Evolutionary conservation across 2,888 invertebrate species (phyloP).

Genomic region (Nebria salina): DNA sequence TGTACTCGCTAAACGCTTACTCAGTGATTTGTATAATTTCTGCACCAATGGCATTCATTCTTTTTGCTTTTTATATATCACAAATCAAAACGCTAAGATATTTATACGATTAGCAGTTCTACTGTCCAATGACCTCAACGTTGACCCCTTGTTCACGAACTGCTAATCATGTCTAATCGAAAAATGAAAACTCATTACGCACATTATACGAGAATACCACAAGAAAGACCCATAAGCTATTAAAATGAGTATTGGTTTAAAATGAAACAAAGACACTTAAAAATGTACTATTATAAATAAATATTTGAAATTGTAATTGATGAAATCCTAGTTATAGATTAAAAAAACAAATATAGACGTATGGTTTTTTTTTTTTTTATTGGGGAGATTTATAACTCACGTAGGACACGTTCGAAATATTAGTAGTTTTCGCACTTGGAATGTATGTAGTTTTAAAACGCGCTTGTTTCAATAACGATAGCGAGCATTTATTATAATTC

Average conservation of each 20-base stretch:
- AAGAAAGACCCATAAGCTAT: not conserved
- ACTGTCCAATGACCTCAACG: slow-evolving; percentile 5
- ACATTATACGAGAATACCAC: slow-evolving; percentile 10
- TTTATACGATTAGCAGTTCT: not conserved
- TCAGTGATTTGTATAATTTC: slow-evolving; percentile 24
- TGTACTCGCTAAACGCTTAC: slow-evolving; percentile 7
- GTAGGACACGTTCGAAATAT: slow-evolving; percentile 8
- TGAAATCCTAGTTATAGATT: too few species aligned
- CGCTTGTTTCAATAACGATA: slow-evolving; percentile 3
- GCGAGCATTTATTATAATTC: slow-evolving; percentile 32
- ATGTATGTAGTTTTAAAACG: not conserved
- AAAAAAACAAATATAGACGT: too few species aligned
- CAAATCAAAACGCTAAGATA: not conserved
- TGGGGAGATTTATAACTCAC: not conserved
- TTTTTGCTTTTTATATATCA: too few species aligned
- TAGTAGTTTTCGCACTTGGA: slow-evolving; percentile 17
- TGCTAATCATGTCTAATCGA: slow-evolving; percentile 7
- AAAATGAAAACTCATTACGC: slow-evolving; percentile 12
- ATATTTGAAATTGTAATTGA: too few species aligned
- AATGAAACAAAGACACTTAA: not conserved
- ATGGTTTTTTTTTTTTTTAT: too few species aligned
- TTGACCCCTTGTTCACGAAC: not conserved
- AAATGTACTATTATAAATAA: too few species aligned
- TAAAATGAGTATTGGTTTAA: not conserved
- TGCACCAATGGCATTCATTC: slow-evolving; percentile 19